Evolutionary conservation across 2,797 vertebrate species (phyloP), one percentile per base, ranked within the genome.

Genomic region (Cossypha polioptera): DNA sequence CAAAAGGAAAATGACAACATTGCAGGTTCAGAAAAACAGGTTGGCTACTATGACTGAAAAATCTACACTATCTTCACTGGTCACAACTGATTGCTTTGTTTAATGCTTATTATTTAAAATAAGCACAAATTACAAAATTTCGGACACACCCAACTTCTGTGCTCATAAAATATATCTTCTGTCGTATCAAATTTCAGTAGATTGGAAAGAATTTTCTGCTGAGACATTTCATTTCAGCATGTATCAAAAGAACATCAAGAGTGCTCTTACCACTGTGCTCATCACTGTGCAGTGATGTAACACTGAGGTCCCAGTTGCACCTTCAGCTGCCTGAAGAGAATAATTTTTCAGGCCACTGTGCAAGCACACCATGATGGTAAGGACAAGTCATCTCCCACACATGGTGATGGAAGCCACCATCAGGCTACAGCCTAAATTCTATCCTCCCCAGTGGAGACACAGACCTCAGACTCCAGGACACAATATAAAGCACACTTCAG

Each of bases 141-240:
- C 88, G 86, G 42, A 93, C 74, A 88, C 58, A 55, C 4, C n/a
- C 63, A 93, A 81, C 87, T 90, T 94, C 90, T 90, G 92, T 95
- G 94, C 75, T 97, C 95, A 92, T 94, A 97, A 97, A 97, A 96
- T 90, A 96, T 90, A 93, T 50, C 26, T 74, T 97, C 88, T 90
- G 43, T 90, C 79, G 16, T 96, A 96, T 67, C 74, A 97, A 97
- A 96, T 84, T 88, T 81, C 92, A 93, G 43, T 62, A 91, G 73
- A 94, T 35, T 75, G 73, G 94, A 95, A 95, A 92, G 66, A 79
- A 90, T 33, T 86, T 71, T 48, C 80, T 86, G 86, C 54, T 47
- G 80, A 81, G 53, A 77, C 38, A 45, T 55, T 93, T 89, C 21
- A 80, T 33, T 79, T 92, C 80, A 83, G 48, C 35, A 63, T 0